These are phyloP conservation scores for Lissonota sp. DNA, from an alignment of 2,888 invertebrate species.

Conservation along the genomic window DNA sequence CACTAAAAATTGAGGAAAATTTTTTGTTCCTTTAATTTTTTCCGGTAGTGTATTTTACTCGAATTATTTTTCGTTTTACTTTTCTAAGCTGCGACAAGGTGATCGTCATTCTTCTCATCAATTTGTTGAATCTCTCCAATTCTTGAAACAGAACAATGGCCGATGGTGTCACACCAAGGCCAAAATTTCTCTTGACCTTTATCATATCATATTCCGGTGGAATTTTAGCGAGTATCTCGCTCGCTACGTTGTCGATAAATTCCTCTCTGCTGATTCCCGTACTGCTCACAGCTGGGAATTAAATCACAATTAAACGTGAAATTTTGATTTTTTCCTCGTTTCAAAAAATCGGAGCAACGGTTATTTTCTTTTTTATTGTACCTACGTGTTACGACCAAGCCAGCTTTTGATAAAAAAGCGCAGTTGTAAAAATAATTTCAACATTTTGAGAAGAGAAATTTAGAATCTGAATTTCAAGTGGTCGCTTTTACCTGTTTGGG, in stretches of 20 bases:
- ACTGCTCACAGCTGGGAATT: slow-evolving; percentile 87
- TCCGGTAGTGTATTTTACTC: too few relatives aligned
- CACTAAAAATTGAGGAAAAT: too few relatives aligned
- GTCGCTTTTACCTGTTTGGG: slow-evolving; percentile 93
- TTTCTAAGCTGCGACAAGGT: slow-evolving; percentile 91
- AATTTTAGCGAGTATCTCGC: slow-evolving; percentile 91
- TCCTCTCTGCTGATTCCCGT: slow-evolving; percentile 93
- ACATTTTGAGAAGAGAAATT: neutral
- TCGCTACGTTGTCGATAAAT: slow-evolving; percentile 91
- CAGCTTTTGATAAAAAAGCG: slow-evolving; percentile 31
- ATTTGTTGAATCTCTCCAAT: slow-evolving; percentile 93
- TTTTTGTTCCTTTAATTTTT: too few relatives aligned
- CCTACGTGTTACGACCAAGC: slow-evolving; percentile 47
- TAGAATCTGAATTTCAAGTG: neutral
- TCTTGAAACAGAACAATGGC: slow-evolving; percentile 95
- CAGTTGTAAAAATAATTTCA: slow-evolving; percentile 8
- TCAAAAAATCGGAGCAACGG: too few relatives aligned
- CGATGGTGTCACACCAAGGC: slow-evolving; percentile 92
- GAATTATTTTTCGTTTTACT: slow-evolving; percentile 75
- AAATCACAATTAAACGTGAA: too few relatives aligned
- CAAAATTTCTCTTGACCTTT: slow-evolving; percentile 92
- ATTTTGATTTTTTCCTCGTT: too few relatives aligned
- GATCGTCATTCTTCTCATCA: slow-evolving; percentile 89
- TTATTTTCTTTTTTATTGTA: slow-evolving; percentile 21
- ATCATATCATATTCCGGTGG: slow-evolving; percentile 92